Base-by-base conservation (phyloP, 2,797 vertebrate genomes). In the Odontamblyopus rebecca region DNA sequence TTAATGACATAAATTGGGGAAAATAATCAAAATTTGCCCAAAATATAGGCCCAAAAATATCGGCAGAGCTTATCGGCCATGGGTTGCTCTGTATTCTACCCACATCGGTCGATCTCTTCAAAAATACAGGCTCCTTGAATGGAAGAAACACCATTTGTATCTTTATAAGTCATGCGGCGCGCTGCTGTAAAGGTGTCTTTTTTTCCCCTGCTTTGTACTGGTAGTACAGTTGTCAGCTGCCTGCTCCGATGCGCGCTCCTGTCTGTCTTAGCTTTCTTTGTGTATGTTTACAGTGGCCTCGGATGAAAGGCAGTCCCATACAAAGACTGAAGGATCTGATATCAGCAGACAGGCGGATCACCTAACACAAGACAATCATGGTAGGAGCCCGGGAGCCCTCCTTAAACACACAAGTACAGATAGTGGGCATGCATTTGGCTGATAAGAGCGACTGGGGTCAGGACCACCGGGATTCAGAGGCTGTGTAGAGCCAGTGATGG, bases 271-370 rank as follows among this genome's bases (percentile, higher is more conserved):
- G 73, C 70, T 66, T 67, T 81, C 56, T 67, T 63, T 73, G 73
- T 84, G 71, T 84, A 70, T 79, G 69, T 76, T 78, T 75, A 70
- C 71, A 69, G 83, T 71, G 78, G 2, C 78, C 68, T 12, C 83
- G 81, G 90, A 88, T 78, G 85, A 92, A 84, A 86, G 79, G 80
- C 81, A 70, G 61, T 71, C 61, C 5, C 86, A 83, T 68, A 85
- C 89, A 78, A 88, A 83, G 81, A 82, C 74, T 64, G 89, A 89
- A 77, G 89, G 81, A 89, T 84, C 86, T 65, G 86, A 85, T 86
- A 83, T 89, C 82, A 69, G 79, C 72, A 57, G 74, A 7, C 70
- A 79, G 44, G 53, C 48, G 75, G 91, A 91, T 88, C 89, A 88
- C 84, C 86, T 86, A 67, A 86, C 86, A 69, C 82, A 89, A 81